Conservation (phyloP, 2,888 invertebrate genomes). For the Lepidochitona cinerea region DNA sequence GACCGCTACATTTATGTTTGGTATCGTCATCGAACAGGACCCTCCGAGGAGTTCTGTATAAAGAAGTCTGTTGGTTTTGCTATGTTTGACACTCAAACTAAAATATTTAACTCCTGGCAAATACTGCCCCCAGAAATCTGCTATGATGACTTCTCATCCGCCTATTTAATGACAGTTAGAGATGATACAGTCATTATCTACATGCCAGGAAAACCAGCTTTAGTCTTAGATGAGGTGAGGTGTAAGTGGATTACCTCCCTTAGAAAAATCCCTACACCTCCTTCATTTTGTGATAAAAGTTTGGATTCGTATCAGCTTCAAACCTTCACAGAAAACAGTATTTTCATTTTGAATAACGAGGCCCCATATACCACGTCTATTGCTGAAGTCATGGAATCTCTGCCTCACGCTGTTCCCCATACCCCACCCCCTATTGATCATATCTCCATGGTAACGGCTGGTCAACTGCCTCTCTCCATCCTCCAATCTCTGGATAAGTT, state of each 20-base stretch:
- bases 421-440: slow-evolving; percentile 66
- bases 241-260: slow-evolving; percentile 62
- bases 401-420: slow-evolving; percentile 50
- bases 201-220: slow-evolving; percentile 61
- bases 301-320: slow-evolving; percentile 56
- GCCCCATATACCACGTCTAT: slow-evolving; percentile 63
- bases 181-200: slow-evolving; percentile 63
- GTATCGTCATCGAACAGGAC: slow-evolving; percentile 65
- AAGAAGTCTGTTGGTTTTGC: slow-evolving; percentile 65
- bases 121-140: slow-evolving; percentile 59
- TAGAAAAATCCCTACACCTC: slow-evolving; percentile 48
- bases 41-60: slow-evolving; percentile 66
- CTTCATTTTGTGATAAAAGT: slow-evolving; percentile 33
- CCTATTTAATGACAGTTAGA: slow-evolving; percentile 58
- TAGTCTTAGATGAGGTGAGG: slow-evolving; percentile 61
- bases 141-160: slow-evolving; percentile 61
- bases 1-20: slow-evolving; percentile 62
- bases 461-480: slow-evolving; percentile 41
- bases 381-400: slow-evolving; percentile 54
- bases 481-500: slow-evolving; percentile 48
- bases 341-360: slow-evolving; percentile 61
- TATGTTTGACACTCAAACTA: slow-evolving; percentile 63
- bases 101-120: slow-evolving; percentile 59
- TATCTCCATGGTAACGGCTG: slow-evolving; percentile 57
- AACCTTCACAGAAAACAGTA: slow-evolving; percentile 49